Conservation (phyloP, 2,113 vertebrate species). For the Eulemur rufifrons region DNA sequence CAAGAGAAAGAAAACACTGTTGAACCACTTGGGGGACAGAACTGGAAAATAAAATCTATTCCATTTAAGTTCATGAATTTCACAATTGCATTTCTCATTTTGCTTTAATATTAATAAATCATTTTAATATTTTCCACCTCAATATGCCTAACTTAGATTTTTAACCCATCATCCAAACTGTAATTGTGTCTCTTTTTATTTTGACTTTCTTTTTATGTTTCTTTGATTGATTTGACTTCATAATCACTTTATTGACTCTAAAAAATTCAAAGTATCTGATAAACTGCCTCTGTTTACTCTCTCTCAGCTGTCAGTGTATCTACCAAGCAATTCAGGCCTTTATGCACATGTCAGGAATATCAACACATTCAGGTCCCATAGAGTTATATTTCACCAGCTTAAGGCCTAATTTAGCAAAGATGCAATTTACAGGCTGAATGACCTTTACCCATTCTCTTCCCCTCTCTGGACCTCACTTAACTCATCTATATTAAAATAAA, state of each 20-base stretch:
- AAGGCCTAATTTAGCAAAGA: not conserved
- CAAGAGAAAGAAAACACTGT: accelerated
- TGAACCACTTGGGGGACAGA: not conserved
- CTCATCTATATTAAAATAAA: not conserved
- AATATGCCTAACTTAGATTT: not conserved
- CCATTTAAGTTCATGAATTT: not conserved
- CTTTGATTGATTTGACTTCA: not conserved
- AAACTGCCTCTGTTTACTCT: not conserved
- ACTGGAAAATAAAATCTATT: not conserved
- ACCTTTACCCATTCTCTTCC: not conserved
- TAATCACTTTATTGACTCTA: not conserved
- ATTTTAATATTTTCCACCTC: not conserved
- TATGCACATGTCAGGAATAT: not conserved
- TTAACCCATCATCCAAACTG: not conserved
- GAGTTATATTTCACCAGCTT: not conserved
- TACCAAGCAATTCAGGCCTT: not conserved
- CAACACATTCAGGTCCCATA: accelerated
- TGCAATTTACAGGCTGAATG: not conserved
- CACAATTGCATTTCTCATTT: not conserved
- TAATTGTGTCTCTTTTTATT: not conserved
- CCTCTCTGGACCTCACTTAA: not conserved
- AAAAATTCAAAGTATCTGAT: not conserved
- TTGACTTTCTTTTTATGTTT: not conserved
- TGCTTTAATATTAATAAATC: not conserved
- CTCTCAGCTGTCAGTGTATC: not conserved